These are phyloP conservation scores for Calidris pygmaea DNA, from an alignment of 2,113 vertebrate species.

Conservation along the genomic window DNA sequence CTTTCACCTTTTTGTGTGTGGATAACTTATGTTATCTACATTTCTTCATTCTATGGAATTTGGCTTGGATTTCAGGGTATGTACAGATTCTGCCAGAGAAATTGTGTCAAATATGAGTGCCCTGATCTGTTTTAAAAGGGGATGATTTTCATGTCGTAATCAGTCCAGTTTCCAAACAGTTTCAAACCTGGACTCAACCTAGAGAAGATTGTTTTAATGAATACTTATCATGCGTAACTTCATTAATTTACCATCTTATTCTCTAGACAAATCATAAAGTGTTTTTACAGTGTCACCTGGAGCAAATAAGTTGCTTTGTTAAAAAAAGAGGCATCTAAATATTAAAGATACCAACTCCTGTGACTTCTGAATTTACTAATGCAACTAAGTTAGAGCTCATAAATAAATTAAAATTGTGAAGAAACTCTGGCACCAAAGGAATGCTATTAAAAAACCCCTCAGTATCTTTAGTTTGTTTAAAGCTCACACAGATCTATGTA, in stretches of 20 bases:
- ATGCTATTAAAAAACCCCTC: not conserved
- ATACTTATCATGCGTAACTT: constrained; percentile 8
- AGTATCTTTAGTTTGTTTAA: not conserved
- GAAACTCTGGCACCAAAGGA: not conserved
- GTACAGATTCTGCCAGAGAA: not conserved
- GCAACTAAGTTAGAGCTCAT: not conserved
- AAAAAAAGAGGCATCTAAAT: not conserved
- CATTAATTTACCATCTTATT: not conserved
- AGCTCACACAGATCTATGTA: not conserved
- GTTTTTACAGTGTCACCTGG: not conserved
- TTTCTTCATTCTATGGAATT: not conserved
- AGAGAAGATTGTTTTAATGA: constrained; percentile 23
- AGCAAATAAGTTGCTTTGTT: constrained; percentile 8
- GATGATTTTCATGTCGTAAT: constrained; percentile 42
- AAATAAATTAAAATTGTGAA: not conserved
- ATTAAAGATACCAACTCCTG: not conserved
- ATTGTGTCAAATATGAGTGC: not conserved
- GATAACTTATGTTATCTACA: not conserved
- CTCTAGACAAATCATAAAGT: not conserved
- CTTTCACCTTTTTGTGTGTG: not conserved
- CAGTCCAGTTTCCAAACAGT: constrained; percentile 28
- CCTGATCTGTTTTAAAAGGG: not conserved
- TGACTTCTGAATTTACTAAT: not conserved
- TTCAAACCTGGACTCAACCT: constrained; percentile 10
- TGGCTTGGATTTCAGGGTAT: not conserved